Evolutionary conservation across 2,113 vertebrate genomes (phyloP), one percentile per base, ranked within the genome.

Genomic region (Lepidiolamprologus cunningtoni): DNA sequence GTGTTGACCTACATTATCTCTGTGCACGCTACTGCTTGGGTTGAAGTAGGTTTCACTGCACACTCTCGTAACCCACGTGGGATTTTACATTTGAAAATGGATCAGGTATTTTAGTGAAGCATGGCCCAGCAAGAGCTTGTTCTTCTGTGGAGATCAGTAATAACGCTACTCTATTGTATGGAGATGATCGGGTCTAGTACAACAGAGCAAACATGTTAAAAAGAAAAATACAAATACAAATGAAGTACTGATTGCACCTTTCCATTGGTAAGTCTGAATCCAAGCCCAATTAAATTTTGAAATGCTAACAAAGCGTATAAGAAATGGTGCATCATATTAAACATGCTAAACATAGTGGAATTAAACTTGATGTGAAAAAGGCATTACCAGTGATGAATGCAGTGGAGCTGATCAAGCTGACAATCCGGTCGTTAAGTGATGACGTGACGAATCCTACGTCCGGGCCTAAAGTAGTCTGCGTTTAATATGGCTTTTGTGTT

Each of bases 1-100:
- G 35, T 68, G 57, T n/a, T 85, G 57, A 86, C 80, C 82, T 82
- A 81, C 82, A 86, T 90, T 81, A 91, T 78, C 58, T 45, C 66
- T 79, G 23, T 42, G 35, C 45, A 23, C 61, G 79, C 33, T 16
- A 13, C 66, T 71, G 26, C 78, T 81, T 14, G 37, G 42, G 26
- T 85, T 87, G 50, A 57, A 81, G 71, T 81, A 68, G 57, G 85
- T 93, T 85, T 79, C 52, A 53, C 58, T 57, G 57, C 78, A 63
- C 54, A 58, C 37, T 61, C 84, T 81, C 33, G 40, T 47, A 73
- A 80, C 78, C 50, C 28, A 66, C 31, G 19, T 23, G 84, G 71
- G 61, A 55, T 45, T 73, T 84, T 26, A 73, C 21, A 33, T 83
- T 7, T 80, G 23, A 80, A 58, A 82, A 84, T 53, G 55, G 53